Conservation (phyloP, 2,797 vertebrate species). For the Hephaestus fuliginosus region DNA sequence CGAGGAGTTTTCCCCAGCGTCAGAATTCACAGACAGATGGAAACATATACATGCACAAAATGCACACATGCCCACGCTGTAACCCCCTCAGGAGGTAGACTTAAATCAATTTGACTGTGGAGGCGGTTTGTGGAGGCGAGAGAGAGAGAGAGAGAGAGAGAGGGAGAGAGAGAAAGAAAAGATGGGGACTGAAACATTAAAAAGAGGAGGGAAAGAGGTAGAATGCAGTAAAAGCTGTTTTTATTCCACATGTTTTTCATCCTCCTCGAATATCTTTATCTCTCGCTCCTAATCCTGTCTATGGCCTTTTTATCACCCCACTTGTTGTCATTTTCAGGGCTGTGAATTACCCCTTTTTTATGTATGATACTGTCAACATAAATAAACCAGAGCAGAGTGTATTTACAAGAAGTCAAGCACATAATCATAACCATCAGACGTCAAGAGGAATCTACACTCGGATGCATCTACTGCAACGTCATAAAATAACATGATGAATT, state of each 20-base stretch:
- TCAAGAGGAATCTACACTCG: background rate
- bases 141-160: slow-evolving; percentile 22
- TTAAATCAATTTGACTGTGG: slow-evolving; percentile 84
- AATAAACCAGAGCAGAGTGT: background rate
- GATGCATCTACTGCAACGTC: background rate
- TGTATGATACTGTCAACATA: too few species aligned
- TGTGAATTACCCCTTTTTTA: background rate
- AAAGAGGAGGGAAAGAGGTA: slow-evolving; percentile 33
- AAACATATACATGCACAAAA: slow-evolving; percentile 47
- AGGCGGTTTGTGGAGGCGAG: slow-evolving; percentile 76
- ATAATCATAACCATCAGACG: background rate
- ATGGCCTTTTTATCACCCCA: background rate
- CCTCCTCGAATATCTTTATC: background rate
- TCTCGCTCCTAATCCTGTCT: background rate
- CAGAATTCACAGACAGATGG: slow-evolving; percentile 57
- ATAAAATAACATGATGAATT: background rate
- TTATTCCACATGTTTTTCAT: slow-evolving; percentile 12
- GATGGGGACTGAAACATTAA: slow-evolving; percentile 46
- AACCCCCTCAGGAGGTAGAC: slow-evolving; percentile 76
- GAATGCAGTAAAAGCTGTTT: slow-evolving; percentile 12
- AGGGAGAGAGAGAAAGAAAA: background rate
- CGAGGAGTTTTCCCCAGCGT: slow-evolving; percentile 26
- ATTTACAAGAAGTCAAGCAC: background rate
- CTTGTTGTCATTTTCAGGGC: slow-evolving; percentile 2
- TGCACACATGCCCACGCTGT: slow-evolving; percentile 56